These are phyloP conservation scores for Heteromyza rotundicornis DNA, from an alignment of 2,888 invertebrate species.

Conservation along the genomic window DNA sequence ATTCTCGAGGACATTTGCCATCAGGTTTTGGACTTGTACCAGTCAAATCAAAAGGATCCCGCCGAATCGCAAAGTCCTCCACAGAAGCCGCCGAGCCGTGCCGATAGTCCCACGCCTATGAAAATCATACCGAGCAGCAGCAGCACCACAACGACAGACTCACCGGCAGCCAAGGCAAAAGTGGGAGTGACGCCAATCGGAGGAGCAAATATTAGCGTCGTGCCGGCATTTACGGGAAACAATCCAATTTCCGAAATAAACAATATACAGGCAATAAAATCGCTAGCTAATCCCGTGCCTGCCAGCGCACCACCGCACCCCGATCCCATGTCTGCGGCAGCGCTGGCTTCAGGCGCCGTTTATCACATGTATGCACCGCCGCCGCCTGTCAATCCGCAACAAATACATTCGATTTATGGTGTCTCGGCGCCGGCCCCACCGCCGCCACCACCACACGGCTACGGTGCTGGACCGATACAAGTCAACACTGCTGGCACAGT, in stretches of 20 bases:
- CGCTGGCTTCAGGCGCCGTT: conserved; percentile 23
- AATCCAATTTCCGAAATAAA: conserved; percentile 28
- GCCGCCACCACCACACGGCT: conserved; percentile 48
- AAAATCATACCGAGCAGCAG: conserved; percentile 30
- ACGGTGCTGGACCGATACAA: conserved; percentile 36
- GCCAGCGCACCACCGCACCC: conserved; percentile 30
- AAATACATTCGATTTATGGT: conserved; percentile 54
- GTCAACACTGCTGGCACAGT: conserved; percentile 34
- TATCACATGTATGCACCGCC: conserved; percentile 37
- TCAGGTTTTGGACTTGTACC: conserved; percentile 91
- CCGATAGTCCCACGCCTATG: conserved; percentile 66
- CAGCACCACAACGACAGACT: conserved; percentile 25
- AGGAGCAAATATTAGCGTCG: conserved; percentile 6
- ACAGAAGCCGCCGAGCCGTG: conserved; percentile 66
- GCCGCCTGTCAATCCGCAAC: conserved; percentile 30
- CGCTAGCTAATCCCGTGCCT: conserved; percentile 46
- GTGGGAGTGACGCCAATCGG: conserved; percentile 2
- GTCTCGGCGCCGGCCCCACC: conserved; percentile 61
- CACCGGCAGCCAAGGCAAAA: conserved; percentile 35
- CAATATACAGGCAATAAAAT: conserved; percentile 54
- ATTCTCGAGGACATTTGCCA: conserved; percentile 97
- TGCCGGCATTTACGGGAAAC: not conserved
- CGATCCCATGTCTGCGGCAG: conserved; percentile 31
- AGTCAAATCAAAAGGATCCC: conserved; percentile 70
- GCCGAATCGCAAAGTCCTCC: conserved; percentile 68